Percentiles rank a stretch among this genome's conserved stretches.
phyloP scores from a whole-genome alignment of 37 sponge, comb jelly and placozoan species.

The Beroe ovata region DNA sequence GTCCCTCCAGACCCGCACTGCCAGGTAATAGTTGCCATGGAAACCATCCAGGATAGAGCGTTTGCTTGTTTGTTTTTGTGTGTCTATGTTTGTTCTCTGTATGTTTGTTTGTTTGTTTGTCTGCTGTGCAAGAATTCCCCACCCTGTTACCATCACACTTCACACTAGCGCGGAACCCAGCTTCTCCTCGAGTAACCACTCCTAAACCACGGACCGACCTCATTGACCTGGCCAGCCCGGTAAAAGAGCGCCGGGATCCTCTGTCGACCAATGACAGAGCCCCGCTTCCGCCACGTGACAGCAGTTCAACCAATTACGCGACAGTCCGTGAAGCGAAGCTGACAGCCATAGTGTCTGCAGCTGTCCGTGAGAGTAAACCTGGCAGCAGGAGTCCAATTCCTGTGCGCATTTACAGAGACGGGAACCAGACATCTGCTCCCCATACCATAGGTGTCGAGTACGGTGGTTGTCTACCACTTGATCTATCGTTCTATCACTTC shows the following conservation, averaged over 20 bases:
- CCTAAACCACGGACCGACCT: not conserved
- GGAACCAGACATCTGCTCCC: too few species aligned
- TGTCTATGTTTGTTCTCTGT: too few species aligned
- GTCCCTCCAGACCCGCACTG: conserved; percentile 29
- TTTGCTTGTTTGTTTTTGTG: too few species aligned
- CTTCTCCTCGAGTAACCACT: not conserved
- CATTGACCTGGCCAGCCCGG: not conserved
- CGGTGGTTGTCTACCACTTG: too few species aligned
- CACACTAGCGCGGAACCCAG: not conserved
- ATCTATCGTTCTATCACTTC: too few species aligned
- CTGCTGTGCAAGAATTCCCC: too few species aligned
- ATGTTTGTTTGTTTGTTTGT: too few species aligned
- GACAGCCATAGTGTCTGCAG: not conserved
- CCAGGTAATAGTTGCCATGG: too few species aligned
- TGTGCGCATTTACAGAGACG: not conserved
- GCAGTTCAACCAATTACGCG: not conserved
- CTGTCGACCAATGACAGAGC: not conserved
- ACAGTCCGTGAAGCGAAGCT: not conserved
- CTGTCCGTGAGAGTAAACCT: not conserved
- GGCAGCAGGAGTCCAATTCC: not conserved
- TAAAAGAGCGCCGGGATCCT: not conserved
- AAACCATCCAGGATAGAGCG: too few species aligned
- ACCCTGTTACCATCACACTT: too few species aligned
- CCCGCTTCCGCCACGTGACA: not conserved
- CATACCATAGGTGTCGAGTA: too few species aligned